Evolutionary conservation across 2,113 vertebrate genomes (phyloP).

Genomic region (Microtus montanus): DNA sequence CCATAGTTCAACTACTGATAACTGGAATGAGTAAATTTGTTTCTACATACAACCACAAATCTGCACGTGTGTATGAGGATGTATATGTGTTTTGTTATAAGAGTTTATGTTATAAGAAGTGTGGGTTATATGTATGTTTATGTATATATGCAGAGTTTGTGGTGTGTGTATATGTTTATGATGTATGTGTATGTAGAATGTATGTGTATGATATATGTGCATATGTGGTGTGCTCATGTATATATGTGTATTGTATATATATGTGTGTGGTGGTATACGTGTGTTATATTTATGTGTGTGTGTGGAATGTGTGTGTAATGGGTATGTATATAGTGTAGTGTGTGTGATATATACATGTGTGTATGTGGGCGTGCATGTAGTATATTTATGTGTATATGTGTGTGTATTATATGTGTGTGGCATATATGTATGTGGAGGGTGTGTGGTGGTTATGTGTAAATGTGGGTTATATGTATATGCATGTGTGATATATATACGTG

Average conservation of each 20-base stretch:
- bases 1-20: not conserved
- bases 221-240: no score
- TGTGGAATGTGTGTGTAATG: no score
- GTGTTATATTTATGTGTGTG: not conserved
- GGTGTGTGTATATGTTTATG: not conserved
- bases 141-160: no score
- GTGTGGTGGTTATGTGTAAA: no score
- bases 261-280: accelerated
- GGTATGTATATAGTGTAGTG: not conserved
- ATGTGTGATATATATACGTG: not conserved
- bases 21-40: not conserved
- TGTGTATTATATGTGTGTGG: no score
- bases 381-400: no score
- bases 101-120: not conserved
- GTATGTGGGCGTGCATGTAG: no score
- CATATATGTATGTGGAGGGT: no score
- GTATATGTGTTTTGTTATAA: not conserved
- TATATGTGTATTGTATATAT: not conserved
- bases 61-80: not conserved
- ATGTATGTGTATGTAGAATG: not conserved
- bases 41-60: not conserved
- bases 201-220: not conserved
- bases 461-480: no score
- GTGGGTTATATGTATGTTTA: not conserved
- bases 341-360: no score